phyloP scores from a whole-genome alignment of 2,888 invertebrate genomes.

The Blastobasis lacticolella region DNA sequence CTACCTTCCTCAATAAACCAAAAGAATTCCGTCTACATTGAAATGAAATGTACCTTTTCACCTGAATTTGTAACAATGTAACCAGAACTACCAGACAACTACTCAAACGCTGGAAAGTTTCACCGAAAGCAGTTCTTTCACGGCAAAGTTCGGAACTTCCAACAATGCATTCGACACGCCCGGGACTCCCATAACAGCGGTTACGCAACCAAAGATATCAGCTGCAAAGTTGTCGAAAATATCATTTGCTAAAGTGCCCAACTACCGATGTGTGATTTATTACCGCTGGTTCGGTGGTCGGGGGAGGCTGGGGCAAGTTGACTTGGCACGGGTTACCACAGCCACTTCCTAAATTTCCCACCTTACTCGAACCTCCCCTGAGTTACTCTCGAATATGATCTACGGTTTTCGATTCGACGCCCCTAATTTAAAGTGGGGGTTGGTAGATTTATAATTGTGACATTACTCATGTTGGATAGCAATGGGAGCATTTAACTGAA shows the following conservation, averaged over 20 bases:
- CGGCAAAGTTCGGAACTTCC: background rate
- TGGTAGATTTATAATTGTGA: too few species aligned
- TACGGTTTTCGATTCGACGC: slow-evolving; percentile 4
- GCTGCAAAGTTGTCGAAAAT: slow-evolving; percentile 1
- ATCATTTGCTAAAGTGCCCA: slow-evolving; percentile 7
- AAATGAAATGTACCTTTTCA: too few species aligned
- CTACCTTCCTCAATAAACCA: too few species aligned
- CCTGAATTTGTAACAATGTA: too few species aligned
- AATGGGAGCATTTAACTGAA: too few species aligned
- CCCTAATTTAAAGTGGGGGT: background rate
- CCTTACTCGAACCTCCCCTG: background rate
- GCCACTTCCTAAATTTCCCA: background rate
- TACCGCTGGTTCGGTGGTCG: background rate
- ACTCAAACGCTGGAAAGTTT: too few species aligned
- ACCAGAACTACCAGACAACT: too few species aligned
- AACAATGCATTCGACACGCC: background rate
- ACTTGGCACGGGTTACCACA: background rate
- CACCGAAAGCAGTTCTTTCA: too few species aligned
- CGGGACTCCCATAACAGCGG: background rate
- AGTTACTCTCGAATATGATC: slow-evolving; percentile 3
- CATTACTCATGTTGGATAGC: too few species aligned
- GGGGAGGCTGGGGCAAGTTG: background rate
- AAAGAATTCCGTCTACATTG: too few species aligned
- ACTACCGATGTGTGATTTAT: slow-evolving; percentile 5
- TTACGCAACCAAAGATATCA: background rate